Evolutionary conservation across 2,888 invertebrate species (phyloP), one percentile per base, ranked within the genome.

Genomic region (Lochmaea capreae): DNA sequence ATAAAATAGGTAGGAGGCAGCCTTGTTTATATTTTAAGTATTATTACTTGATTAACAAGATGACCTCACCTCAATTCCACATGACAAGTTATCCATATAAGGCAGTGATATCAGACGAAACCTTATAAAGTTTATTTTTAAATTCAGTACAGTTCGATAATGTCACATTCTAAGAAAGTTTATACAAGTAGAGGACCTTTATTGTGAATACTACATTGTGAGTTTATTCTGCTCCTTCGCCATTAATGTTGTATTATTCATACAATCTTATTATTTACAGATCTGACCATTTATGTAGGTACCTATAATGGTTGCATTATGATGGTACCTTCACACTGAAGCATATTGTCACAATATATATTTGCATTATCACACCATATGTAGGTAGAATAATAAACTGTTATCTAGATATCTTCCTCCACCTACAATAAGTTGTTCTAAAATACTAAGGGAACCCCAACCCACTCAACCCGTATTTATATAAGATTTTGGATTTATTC

Each of bases 11-110:
- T 54, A 54, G 54, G 54, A 16, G 54, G 54, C 14, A 43, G 62
- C 89, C 96, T 96, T 89, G 97, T 97, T 72, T 95, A 94, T 82
- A 67, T 71, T 67, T 22, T 18, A 43, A 65, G 39, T 62, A 49
- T 65, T 46, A 63, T 62, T 57, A 43, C 18, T 63, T 57, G 18
- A 70, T 63, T n/a, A 59, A 65, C 68, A 46, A 72, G 77, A 75
- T 80, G 81, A 81, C 81, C 79, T 82, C 81, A 81, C 76, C 78
- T 80, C 80, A 81, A 75, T 77, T 74, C 61, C 68, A 73, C 70
- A 73, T 42, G 63, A 49, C 61, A 62, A 68, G 71, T 79, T 76
- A 76, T 69, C 82, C 83, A 78, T 82, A 82, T 81, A 83, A 79
- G 82, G 83, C 76, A 72, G 81, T 83, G 82, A 83, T 83, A 82